Percentiles rank a stretch among this genome's conserved stretches.
Evolutionary conservation across 2,888 invertebrate species (phyloP).

Genomic region (Eledona agricola): DNA sequence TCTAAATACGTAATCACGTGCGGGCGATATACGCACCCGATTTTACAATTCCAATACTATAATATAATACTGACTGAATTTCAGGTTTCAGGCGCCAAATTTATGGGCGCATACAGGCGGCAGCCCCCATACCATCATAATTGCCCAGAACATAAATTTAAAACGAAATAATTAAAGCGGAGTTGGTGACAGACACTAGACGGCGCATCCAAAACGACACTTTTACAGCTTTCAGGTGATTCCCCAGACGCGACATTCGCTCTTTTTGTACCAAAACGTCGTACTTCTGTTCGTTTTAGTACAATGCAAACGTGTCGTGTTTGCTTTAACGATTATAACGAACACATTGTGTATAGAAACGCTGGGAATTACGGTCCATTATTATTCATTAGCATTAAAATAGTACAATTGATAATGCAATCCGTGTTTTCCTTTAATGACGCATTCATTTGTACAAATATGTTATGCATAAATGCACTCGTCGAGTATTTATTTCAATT

Average conservation of each 20-base stretch:
- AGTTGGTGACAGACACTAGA: too few relatives aligned
- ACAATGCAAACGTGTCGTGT: constrained; percentile 3
- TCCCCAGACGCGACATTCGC: too few relatives aligned
- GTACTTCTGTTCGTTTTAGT: constrained; percentile 14
- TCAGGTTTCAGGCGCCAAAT: too few relatives aligned
- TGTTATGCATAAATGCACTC: constrained; percentile 1
- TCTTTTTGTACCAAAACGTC: constrained; percentile 8
- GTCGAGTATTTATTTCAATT: too few relatives aligned
- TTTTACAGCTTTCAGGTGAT: too few relatives aligned
- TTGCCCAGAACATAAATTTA: too few relatives aligned
- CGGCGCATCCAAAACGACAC: too few relatives aligned
- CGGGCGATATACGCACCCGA: constrained; percentile 5
- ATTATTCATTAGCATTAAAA: constrained; percentile 27
- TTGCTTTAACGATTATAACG: constrained; percentile 18
- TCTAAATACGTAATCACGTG: constrained; percentile 1
- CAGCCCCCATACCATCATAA: too few relatives aligned
- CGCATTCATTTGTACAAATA: constrained; percentile 22
- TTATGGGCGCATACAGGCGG: too few relatives aligned
- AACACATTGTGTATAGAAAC: constrained; percentile 17
- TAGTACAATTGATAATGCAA: constrained; percentile 23
- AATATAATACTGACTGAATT: too few relatives aligned
- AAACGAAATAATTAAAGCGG: too few relatives aligned
- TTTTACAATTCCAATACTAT: too few relatives aligned
- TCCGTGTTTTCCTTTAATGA: constrained; percentile 23
- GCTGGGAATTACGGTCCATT: constrained; percentile 17